Evolutionary conservation across 2,888 invertebrate species (phyloP).

Genomic region (Colostygia pectinataria): DNA sequence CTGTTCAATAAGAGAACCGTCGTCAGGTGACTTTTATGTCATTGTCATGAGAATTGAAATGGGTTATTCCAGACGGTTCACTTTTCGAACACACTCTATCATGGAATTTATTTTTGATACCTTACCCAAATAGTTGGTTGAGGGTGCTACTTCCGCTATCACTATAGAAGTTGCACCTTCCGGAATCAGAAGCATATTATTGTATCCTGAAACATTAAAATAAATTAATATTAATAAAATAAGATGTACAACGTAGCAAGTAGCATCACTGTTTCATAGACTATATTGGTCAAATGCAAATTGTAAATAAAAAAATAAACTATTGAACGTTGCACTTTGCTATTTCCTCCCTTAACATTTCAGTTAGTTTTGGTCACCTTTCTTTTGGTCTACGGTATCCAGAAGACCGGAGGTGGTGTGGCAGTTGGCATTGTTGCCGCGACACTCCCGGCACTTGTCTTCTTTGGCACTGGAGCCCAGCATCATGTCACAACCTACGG

Average conservation of each 20-base stretch:
- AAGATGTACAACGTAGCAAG: too few species aligned
- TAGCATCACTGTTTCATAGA: too few species aligned
- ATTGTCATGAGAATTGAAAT: too few species aligned
- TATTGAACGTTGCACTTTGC: too few species aligned
- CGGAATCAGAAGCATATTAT: conserved; percentile 95
- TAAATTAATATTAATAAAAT: background rate
- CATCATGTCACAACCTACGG: conserved; percentile 97
- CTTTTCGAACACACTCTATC: too few species aligned
- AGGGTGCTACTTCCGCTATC: conserved; percentile 89
- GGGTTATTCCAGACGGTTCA: background rate
- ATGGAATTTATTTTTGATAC: background rate
- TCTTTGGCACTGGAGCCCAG: conserved; percentile 93
- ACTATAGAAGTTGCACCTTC: conserved; percentile 95
- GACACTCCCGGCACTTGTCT: conserved; percentile 95
- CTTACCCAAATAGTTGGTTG: conserved; percentile 95
- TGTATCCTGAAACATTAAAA: conserved; percentile 87
- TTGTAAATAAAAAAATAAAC: too few species aligned
- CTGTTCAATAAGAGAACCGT: too few species aligned
- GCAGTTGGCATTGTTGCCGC: conserved; percentile 95
- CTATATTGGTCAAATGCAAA: too few species aligned
- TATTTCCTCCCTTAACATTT: too few species aligned
- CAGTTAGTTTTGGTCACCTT: conserved; percentile 77
- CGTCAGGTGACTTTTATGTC: too few species aligned
- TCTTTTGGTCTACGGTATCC: conserved; percentile 87
- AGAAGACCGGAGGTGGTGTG: conserved; percentile 89